phyloP scores from a whole-genome alignment of 2,888 invertebrate species.

The Drosophila gaucha region DNA sequence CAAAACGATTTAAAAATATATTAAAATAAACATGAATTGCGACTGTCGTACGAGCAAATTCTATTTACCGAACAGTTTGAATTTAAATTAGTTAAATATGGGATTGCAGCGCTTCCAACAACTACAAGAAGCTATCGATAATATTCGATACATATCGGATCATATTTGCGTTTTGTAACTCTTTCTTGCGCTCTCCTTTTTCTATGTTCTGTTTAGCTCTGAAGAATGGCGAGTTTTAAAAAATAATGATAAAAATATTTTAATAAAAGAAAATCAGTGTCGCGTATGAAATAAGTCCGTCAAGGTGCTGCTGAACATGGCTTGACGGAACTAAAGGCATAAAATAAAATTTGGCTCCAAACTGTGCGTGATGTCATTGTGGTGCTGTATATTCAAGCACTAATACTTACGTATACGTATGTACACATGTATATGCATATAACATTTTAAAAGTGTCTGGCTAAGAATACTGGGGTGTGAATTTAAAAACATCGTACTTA shows the following conservation, averaged over 20 bases:
- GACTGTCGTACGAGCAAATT: conserved; percentile 22
- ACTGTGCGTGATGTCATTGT: conserved; percentile 68
- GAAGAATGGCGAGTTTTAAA: conserved; percentile 36
- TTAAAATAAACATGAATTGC: conserved; percentile 53
- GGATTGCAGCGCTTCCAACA: conserved; percentile 1
- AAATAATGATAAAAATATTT: conserved; percentile 28
- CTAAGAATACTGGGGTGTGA: conserved; percentile 14
- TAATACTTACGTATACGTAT: too few species aligned
- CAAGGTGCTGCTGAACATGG: conserved; percentile 12
- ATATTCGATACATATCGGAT: conserved; percentile 24
- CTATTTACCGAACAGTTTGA: neutral
- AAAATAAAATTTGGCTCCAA: conserved; percentile 24
- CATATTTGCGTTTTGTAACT: conserved; percentile 26
- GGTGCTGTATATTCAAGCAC: conserved; percentile 34
- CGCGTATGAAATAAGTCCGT: conserved; percentile 11
- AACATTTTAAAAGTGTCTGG: conserved; percentile 12
- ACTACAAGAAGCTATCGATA: conserved; percentile 22
- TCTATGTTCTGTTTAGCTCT: conserved; percentile 48
- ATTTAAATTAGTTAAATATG: neutral
- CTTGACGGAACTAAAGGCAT: conserved; percentile 12
- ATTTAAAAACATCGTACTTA: conserved; percentile 15
- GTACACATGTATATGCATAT: conserved; percentile 19
- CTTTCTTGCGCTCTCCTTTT: conserved; percentile 30
- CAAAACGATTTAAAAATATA: conserved; percentile 67
- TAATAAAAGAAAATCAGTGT: conserved; percentile 14